Evolutionary conservation across 2,888 invertebrate species (phyloP).

Genomic region (Lymantria monacha): DNA sequence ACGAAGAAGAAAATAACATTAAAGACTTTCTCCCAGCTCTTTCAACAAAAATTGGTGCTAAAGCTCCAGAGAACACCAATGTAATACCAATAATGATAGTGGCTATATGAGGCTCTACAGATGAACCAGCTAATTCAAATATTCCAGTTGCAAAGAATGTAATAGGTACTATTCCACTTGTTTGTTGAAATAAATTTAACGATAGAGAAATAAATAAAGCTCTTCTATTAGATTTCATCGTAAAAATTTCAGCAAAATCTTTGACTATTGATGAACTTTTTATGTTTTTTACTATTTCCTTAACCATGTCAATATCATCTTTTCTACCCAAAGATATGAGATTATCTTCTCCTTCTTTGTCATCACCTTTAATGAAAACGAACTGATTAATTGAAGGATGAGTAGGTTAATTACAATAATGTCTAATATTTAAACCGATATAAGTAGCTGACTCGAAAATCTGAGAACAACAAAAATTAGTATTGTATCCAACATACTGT

Average conservation of each 20-base stretch:
- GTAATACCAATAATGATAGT: slow-evolving; percentile 32
- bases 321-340: neutral
- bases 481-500: too few relatives aligned
- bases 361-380: neutral
- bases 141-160: slow-evolving; percentile 32
- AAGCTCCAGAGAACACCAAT: neutral
- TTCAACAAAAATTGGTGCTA: slow-evolving; percentile 31
- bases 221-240: slow-evolving; percentile 31
- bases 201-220: slow-evolving; percentile 30
- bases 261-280: neutral
- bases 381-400: too few relatives aligned
- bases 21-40: slow-evolving; percentile 26
- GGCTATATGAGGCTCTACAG: slow-evolving; percentile 32
- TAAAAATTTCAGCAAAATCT: slow-evolving; percentile 32
- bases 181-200: slow-evolving; percentile 18
- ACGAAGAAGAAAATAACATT: neutral
- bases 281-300: too few relatives aligned
- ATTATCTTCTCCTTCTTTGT: neutral
- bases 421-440: too few relatives aligned
- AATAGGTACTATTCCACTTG: slow-evolving; percentile 32
- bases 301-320: neutral
- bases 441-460: too few relatives aligned
- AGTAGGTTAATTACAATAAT: too few relatives aligned
- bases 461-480: too few relatives aligned
- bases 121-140: slow-evolving; percentile 36